phyloP scores from a whole-genome alignment of 2,797 vertebrate species.

The Hoplostethus atlanticus region DNA sequence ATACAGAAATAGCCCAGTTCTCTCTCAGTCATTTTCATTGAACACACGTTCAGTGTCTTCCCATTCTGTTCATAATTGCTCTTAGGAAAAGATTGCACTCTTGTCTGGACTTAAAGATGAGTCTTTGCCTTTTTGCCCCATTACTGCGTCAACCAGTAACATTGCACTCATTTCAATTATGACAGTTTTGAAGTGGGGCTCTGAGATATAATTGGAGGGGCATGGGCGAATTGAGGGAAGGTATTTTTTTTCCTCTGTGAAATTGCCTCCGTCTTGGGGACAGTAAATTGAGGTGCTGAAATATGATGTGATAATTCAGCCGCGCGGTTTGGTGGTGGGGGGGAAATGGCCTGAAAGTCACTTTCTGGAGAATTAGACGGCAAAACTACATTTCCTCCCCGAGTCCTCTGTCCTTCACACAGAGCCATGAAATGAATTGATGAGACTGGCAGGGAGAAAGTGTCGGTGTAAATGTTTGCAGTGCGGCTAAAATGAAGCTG shows the following conservation, averaged over 20 bases:
- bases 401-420: slow-evolving; percentile 77
- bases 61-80: slow-evolving; percentile 60
- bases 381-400: slow-evolving; percentile 71
- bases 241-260: slow-evolving; percentile 63
- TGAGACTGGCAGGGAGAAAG: slow-evolving; percentile 68
- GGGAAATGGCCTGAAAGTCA: slow-evolving; percentile 71
- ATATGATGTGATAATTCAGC: slow-evolving; percentile 74
- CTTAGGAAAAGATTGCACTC: slow-evolving; percentile 53
- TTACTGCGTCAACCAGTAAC: slow-evolving; percentile 72
- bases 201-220: slow-evolving; percentile 72
- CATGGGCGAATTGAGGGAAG: slow-evolving; percentile 55
- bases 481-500: slow-evolving; percentile 64
- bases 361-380: slow-evolving; percentile 77
- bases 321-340: slow-evolving; percentile 43
- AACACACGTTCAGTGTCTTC: slow-evolving; percentile 49
- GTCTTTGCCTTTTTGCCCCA: slow-evolving; percentile 59
- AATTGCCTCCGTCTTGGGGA: slow-evolving; percentile 76
- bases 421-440: slow-evolving; percentile 76
- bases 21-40: slow-evolving; percentile 37
- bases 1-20: slow-evolving; percentile 38
- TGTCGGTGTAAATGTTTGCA: slow-evolving; percentile 76
- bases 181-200: slow-evolving; percentile 64
- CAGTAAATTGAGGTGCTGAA: slow-evolving; percentile 75
- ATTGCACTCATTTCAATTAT: slow-evolving; percentile 80
- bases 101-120: slow-evolving; percentile 64